Percentiles rank a stretch among this genome's conserved stretches.
phyloP scores from a whole-genome alignment of 2,113 vertebrate species.

The Oncorhynchus mykiss region DNA sequence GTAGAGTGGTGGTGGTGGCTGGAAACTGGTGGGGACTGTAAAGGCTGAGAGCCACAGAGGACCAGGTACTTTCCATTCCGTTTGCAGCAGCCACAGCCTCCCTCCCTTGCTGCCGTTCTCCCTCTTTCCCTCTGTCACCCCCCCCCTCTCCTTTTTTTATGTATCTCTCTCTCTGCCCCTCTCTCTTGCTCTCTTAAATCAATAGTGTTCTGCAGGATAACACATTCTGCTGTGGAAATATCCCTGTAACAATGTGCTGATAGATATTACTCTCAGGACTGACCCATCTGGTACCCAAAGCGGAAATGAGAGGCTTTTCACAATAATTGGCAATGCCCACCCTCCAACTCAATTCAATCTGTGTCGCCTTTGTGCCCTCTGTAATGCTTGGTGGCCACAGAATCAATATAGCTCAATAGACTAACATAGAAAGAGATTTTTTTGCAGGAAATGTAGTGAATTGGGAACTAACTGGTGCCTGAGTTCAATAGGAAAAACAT shows the following conservation, averaged over 20 bases:
- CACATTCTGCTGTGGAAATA: neutral
- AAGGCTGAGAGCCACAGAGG: too few species aligned
- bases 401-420: neutral
- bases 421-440: neutral
- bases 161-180: neutral
- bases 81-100: too few species aligned
- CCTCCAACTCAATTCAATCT: conserved; percentile 1
- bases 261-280: neutral
- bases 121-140: neutral
- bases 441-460: neutral
- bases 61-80: too few species aligned
- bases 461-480: neutral
- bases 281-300: neutral
- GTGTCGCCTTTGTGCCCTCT: neutral
- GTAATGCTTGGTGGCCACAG: neutral
- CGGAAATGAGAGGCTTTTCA: conserved; percentile 6
- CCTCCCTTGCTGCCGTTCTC: too few species aligned
- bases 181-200: neutral
- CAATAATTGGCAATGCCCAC: conserved; percentile 4
- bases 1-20: too few species aligned
- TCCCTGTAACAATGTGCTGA: neutral
- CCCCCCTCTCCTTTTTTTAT: neutral
- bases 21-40: too few species aligned
- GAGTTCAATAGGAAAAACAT: too few species aligned
- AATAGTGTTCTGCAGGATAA: neutral